Evolutionary conservation across 2,888 invertebrate genomes (phyloP), one percentile per base, ranked within the genome.

Genomic region (Ichneumoninae sp.): DNA sequence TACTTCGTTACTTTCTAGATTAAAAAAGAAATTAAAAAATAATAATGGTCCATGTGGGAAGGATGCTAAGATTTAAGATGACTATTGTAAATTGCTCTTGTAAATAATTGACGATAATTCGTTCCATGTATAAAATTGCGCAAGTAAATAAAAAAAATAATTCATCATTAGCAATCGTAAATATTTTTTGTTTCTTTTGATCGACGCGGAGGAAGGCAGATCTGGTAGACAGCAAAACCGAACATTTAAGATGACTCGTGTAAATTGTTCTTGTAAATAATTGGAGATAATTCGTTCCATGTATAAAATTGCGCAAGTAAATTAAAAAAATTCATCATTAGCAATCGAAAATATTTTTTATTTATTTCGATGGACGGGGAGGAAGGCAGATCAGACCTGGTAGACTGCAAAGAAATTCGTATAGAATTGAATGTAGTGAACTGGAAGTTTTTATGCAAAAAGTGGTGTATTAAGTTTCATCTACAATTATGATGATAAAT

Each of bases 1-100:
- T 93, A 88, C 87, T 87, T 93, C 19, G 83, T 93, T 40, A 86
- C 92, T 40, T 86, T 92, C 50, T 92, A 87, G 84, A 19, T 19
- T 19, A 19, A 75, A 47, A 0, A 33, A 63, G 1, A 63, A 7
- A 68, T 66, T 1, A 63, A 71, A 73, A 19, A 40, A 75, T 22
- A 57, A 65, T 65, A 63, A 63, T 86, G 89, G 75, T 57, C 33
- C 68, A 84, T 47, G 19, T 77, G 81, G 71, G 74, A 81, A 76
- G 44, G 57, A 26, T 19, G 10, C 16, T 4, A 47, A 47, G 13
- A 47, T 47, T 47, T 47, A 13, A 47, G 44, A 47, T 16, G 16
- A 47, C 3, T 13, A 0, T 47, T 47, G 44, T 47, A 47, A 47
- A 47, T 47, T 47, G 13, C 13, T 47, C 44, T 16, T 16, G 16